Percentiles rank a stretch among this genome's conserved stretches.
These are phyloP conservation scores for Whitmania pigra DNA, from an alignment of 1,140 invertebrate genomes.

Conservation along the genomic window DNA sequence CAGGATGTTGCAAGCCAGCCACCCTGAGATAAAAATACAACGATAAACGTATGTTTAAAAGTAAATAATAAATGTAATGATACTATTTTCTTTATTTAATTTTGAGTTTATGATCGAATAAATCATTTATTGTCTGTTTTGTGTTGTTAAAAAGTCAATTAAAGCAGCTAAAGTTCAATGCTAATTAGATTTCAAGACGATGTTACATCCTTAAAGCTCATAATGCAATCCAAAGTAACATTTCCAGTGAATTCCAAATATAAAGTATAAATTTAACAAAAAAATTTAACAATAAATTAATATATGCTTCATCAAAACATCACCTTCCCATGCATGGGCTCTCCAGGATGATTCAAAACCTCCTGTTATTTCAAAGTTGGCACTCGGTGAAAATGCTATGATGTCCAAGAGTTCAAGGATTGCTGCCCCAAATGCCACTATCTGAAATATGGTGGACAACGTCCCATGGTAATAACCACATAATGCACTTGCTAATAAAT, in stretches of 20 bases:
- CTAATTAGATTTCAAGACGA: too few relatives aligned
- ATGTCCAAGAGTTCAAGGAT: constrained; percentile 24
- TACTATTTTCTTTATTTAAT: too few relatives aligned
- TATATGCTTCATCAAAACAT: neutral
- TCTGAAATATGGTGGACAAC: neutral
- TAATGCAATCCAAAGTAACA: too few relatives aligned
- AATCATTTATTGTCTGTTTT: too few relatives aligned
- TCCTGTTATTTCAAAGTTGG: constrained; percentile 22
- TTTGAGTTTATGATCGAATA: too few relatives aligned
- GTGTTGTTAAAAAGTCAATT: too few relatives aligned
- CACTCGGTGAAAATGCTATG: constrained; percentile 8
- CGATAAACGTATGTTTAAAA: neutral
- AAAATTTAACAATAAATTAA: neutral
- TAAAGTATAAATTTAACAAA: neutral
- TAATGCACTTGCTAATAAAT: neutral
- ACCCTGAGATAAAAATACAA: constrained; percentile 16
- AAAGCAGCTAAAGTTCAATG: too few relatives aligned
- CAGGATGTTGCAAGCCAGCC: constrained; percentile 23
- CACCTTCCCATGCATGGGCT: constrained; percentile 26
- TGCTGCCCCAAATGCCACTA: constrained; percentile 8
- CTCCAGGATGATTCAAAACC: constrained; percentile 25
- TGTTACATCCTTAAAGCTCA: too few relatives aligned
- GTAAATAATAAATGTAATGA: too few relatives aligned
- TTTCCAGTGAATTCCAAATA: too few relatives aligned
- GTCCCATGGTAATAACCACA: too few relatives aligned